These are phyloP conservation scores for Otis tarda DNA, from an alignment of 2,113 vertebrate genomes.

Conservation along the genomic window DNA sequence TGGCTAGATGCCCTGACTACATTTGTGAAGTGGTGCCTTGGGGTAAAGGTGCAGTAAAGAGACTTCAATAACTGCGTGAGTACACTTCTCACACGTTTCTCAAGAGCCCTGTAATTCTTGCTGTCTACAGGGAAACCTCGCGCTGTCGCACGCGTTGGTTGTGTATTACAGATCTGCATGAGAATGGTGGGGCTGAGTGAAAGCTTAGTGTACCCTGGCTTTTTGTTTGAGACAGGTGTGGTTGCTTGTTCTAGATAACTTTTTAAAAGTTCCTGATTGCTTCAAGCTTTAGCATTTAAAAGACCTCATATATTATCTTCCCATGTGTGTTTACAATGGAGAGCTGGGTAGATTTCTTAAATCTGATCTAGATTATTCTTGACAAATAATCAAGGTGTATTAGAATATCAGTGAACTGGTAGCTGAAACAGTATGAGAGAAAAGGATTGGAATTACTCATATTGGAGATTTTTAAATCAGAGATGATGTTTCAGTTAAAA, in stretches of 20 bases:
- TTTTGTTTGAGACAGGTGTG: neutral
- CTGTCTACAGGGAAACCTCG: neutral
- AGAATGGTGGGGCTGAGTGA: neutral
- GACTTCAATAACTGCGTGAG: neutral
- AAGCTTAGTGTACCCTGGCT: rapidly evolving
- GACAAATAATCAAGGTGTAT: neutral
- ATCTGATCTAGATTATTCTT: neutral
- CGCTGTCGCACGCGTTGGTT: neutral
- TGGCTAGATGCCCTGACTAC: neutral
- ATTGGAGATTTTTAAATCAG: neutral
- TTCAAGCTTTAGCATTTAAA: neutral
- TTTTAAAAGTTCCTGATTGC: neutral
- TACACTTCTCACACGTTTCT: neutral
- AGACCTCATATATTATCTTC: neutral
- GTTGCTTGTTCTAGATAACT: neutral
- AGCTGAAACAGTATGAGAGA: neutral
- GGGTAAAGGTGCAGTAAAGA: neutral
- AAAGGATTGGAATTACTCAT: neutral
- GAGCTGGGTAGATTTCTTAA: neutral
- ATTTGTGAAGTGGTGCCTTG: neutral
- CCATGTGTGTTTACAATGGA: neutral
- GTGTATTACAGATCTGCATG: rapidly evolving
- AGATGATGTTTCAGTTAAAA: neutral
- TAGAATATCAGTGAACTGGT: neutral
- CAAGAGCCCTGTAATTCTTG: neutral